Conservation (phyloP, 2,113 vertebrate genomes). For the Lampris megalopsis region DNA sequence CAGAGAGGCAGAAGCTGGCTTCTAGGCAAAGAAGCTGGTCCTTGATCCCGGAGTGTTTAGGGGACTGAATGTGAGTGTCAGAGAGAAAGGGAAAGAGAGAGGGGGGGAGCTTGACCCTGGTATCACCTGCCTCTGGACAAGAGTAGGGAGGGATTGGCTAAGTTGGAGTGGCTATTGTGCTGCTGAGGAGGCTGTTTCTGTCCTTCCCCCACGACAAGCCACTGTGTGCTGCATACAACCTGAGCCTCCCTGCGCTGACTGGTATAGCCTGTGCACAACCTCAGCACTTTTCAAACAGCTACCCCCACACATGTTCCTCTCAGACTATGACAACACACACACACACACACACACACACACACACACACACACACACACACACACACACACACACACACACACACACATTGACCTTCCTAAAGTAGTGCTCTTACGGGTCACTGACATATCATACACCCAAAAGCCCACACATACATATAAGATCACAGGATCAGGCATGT, state of each 20-base stretch:
- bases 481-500: slow-evolving; percentile 12
- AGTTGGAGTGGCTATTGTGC: slow-evolving; percentile 50
- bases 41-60: background rate
- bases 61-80: background rate
- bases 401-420: slow-evolving; percentile 15
- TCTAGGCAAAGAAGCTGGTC: slow-evolving; percentile 12
- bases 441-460: background rate
- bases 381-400: background rate
- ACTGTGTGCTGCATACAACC: slow-evolving; percentile 24
- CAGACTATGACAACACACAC: slow-evolving; percentile 5
- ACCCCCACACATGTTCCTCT: background rate
- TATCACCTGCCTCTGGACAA: slow-evolving; percentile 55
- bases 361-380: slow-evolving; percentile 5
- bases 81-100: background rate
- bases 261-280: slow-evolving; percentile 31
- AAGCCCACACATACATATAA: background rate
- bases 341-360: background rate
- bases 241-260: slow-evolving; percentile 8
- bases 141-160: slow-evolving; percentile 42
- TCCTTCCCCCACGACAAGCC: slow-evolving; percentile 22
- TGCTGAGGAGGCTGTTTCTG: slow-evolving; percentile 62
- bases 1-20: background rate
- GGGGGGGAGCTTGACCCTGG: slow-evolving; percentile 55
- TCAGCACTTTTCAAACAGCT: slow-evolving; percentile 52
- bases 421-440: slow-evolving; percentile 11